These are phyloP conservation scores for Onthophagus taurus DNA, from an alignment of 1,140 invertebrate genomes.

Conservation along the genomic window DNA sequence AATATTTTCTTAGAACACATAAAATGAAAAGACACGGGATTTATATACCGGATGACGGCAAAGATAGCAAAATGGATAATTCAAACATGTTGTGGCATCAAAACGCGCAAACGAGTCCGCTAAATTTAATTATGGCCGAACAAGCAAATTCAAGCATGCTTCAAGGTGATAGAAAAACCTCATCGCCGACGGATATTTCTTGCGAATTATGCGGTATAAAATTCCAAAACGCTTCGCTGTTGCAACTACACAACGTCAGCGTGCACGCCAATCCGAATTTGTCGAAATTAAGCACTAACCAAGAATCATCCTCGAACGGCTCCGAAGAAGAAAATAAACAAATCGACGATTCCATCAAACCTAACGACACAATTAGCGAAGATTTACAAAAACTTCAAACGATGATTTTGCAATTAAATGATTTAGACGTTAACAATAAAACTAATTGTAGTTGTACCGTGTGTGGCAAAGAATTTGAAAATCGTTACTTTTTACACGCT, in stretches of 20 bases:
- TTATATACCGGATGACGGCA: slow-evolving; percentile 45
- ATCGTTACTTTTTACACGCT: slow-evolving; percentile 45
- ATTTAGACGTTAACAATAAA: slow-evolving; percentile 52
- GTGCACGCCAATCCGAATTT: slow-evolving; percentile 30
- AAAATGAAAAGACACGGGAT: slow-evolving; percentile 76
- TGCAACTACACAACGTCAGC: slow-evolving; percentile 39
- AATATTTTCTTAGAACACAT: slow-evolving; percentile 87
- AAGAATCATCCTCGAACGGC: slow-evolving; percentile 26
- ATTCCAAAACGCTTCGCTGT: slow-evolving; percentile 38
- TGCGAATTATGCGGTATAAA: slow-evolving; percentile 36
- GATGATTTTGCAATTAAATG: slow-evolving; percentile 84
- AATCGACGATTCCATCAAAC: slow-evolving; percentile 30
- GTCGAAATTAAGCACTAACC: slow-evolving; percentile 26
- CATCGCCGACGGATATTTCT: slow-evolving; percentile 37
- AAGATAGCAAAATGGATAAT: slow-evolving; percentile 35
- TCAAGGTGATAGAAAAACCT: slow-evolving; percentile 29
- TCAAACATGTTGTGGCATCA: slow-evolving; percentile 37
- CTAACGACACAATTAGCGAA: slow-evolving; percentile 54
- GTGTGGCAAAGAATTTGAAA: slow-evolving; percentile 53
- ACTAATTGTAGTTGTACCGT: slow-evolving; percentile 46
- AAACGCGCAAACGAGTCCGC: slow-evolving; percentile 49
- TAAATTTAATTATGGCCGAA: slow-evolving; percentile 53
- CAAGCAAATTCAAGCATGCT: slow-evolving; percentile 21
- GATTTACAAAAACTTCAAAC: slow-evolving; percentile 81
- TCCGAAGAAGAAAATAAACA: slow-evolving; percentile 39